Evolutionary conservation across 2,797 vertebrate genomes (phyloP).

Genomic region (Lutra lutra): DNA sequence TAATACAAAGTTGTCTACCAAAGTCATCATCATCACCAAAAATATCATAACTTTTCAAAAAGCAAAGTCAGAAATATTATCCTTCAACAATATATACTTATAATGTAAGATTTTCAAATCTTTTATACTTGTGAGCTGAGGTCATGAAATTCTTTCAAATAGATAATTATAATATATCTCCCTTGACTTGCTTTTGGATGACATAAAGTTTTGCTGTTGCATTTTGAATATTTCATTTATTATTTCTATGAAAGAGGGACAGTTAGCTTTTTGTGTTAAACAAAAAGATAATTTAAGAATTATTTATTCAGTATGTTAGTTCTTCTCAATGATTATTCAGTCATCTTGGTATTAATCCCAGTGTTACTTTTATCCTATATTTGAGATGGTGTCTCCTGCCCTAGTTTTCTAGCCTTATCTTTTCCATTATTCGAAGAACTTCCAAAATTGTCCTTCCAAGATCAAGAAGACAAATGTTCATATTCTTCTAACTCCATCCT

Average conservation of each 20-base stretch:
- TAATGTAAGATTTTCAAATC: not conserved
- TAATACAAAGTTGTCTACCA: not conserved
- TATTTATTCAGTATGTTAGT: not conserved
- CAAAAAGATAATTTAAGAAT: not conserved
- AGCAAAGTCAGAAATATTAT: not conserved
- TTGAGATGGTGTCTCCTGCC: not conserved
- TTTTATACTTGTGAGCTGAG: not conserved
- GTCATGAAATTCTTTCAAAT: not conserved
- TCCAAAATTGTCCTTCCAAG: not conserved
- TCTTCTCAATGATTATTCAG: not conserved
- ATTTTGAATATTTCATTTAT: not conserved
- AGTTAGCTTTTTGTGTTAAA: not conserved
- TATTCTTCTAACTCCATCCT: not conserved
- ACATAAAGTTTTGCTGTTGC: not conserved
- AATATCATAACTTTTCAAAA: not conserved
- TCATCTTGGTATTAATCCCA: not conserved
- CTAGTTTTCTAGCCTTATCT: not conserved
- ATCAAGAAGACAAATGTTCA: not conserved
- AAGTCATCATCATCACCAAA: not conserved
- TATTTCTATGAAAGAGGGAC: not conserved
- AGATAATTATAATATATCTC: not conserved
- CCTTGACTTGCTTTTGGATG: not conserved
- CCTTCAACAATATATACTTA: not conserved
- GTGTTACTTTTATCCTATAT: not conserved
- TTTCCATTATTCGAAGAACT: not conserved